Percentiles rank a stretch among this genome's conserved stretches.
Evolutionary conservation across 2,888 invertebrate species (phyloP).

Genomic region (Ormyrus labotus): DNA sequence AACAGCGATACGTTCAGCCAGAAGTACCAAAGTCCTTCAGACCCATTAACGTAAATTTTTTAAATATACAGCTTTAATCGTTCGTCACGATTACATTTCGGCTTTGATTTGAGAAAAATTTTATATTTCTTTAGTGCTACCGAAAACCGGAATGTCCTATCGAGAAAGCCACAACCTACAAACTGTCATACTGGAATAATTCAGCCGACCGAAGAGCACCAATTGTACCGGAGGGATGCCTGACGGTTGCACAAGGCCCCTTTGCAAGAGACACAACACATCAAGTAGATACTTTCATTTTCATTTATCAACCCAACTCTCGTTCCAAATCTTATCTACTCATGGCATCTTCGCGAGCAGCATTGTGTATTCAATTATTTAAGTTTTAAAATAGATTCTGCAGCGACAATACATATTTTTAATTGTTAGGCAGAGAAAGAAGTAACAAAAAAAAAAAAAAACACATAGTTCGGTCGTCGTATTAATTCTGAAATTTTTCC

Average conservation of each 20-base stretch:
- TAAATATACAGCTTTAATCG: no score
- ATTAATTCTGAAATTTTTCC: no score
- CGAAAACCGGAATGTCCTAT: constrained; percentile 74
- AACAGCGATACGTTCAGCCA: constrained; percentile 71
- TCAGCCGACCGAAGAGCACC: constrained; percentile 59
- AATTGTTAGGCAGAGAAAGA: no score
- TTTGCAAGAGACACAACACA: constrained; percentile 78
- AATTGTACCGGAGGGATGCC: constrained; percentile 71
- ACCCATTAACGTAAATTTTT: constrained; percentile 72
- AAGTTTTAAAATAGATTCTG: no score
- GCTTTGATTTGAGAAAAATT: not conserved
- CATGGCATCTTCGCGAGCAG: no score
- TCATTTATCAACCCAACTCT: not conserved
- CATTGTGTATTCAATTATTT: no score
- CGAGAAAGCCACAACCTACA: constrained; percentile 80
- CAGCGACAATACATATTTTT: no score
- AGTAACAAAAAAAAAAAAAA: no score
- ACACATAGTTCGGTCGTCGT: no score
- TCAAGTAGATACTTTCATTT: constrained; percentile 70
- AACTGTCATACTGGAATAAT: constrained; percentile 69
- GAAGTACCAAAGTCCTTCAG: constrained; percentile 75
- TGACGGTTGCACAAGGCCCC: constrained; percentile 75
- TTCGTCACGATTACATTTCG: no score
- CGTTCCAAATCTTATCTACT: no score
- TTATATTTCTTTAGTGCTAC: constrained; percentile 67